Evolutionary conservation across 1,140 invertebrate species (phyloP).

Genomic region (Drosophila elegans): DNA sequence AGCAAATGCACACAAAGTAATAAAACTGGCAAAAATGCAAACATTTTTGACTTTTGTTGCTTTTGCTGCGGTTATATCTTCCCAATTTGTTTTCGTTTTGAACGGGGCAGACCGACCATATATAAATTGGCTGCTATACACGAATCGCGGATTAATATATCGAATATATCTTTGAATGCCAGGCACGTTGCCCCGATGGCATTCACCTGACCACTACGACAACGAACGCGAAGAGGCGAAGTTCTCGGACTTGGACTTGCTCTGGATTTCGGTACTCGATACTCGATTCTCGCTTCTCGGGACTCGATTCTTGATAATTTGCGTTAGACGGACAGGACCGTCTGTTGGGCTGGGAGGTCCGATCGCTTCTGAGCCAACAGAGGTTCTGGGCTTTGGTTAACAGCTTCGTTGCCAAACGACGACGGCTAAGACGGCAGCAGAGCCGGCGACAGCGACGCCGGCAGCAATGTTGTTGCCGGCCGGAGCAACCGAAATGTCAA

Average conservation of each 20-base stretch:
- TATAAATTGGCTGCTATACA: slow-evolving; percentile 59
- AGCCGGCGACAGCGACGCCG: slow-evolving; percentile 31
- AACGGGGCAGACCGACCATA: slow-evolving; percentile 67
- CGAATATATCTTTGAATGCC: slow-evolving; percentile 53
- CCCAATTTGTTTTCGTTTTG: slow-evolving; percentile 74
- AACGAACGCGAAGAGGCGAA: slow-evolving; percentile 22
- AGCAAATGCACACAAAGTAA: slow-evolving; percentile 80
- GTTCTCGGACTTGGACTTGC: slow-evolving; percentile 42
- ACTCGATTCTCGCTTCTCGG: slow-evolving; percentile 14
- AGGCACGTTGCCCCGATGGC: slow-evolving; percentile 75
- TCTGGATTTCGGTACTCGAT: slow-evolving; percentile 20
- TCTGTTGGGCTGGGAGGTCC: slow-evolving; percentile 68
- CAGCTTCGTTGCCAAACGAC: slow-evolving; percentile 55
- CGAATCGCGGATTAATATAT: slow-evolving; percentile 49
- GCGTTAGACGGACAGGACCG: slow-evolving; percentile 71
- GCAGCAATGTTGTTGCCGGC: slow-evolving; percentile 22
- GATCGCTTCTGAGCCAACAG: slow-evolving; percentile 75
- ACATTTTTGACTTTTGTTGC: slow-evolving; percentile 59
- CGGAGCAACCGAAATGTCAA: slow-evolving; percentile 63
- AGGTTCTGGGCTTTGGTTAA: slow-evolving; percentile 69
- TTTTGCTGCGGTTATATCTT: slow-evolving; percentile 45
- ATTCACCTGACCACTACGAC: slow-evolving; percentile 73
- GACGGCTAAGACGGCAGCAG: slow-evolving; percentile 15
- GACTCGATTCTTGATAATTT: slow-evolving; percentile 16
- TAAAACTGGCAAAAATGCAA: slow-evolving; percentile 75